Base-by-base conservation (phyloP, 2,113 vertebrate genomes). In the Lampris megalopsis region DNA sequence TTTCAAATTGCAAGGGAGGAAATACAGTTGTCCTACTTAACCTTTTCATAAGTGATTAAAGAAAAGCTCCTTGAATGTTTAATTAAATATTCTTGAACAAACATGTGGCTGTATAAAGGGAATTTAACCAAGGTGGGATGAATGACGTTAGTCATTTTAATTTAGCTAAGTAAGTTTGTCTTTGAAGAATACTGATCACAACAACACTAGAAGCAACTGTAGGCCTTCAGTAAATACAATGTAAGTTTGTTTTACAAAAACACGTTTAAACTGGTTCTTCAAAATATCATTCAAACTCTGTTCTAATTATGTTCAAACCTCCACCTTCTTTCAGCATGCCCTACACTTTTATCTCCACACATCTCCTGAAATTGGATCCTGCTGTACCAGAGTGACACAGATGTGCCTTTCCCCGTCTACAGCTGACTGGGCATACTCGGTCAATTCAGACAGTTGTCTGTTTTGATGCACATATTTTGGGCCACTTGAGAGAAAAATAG, bases 311-410 rank as follows among this genome's bases (percentile, higher is more conserved):
- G 24, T 24, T 24, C 24, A 35, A 5, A 9, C 62, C 45, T 3
- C 62, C 42, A 47, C 43, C 40, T 47, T 54, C 41, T 61, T 11
- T 60, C 6, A 62, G 11, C 53, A 13, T 50, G 56, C 37, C 61
- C 54, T 66, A 71, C 77, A 63, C 58, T 67, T 61, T 48, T 9
- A 70, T 57, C 40, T 36, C 38, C 52, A 6, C 9, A 50, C 47
- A 53, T 43, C 35, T 48, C 9, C 5, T 74, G 81, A 83, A 75
- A 83, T 58, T n/a, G 62, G 60, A 83, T 60, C 69, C 60, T 43
- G 69, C 38, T 54, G 58, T 71, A 45, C 24, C 63, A 41, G 61
- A 9, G 9, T 73, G 65, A 69, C 50, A 40, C 62, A 71, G 24
- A 36, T 24, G 40, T 11, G 4, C 52, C 57, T 47, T 10, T n/a